Base-by-base conservation (phyloP, 2,797 vertebrate genomes). In the Nyctibius grandis region DNA sequence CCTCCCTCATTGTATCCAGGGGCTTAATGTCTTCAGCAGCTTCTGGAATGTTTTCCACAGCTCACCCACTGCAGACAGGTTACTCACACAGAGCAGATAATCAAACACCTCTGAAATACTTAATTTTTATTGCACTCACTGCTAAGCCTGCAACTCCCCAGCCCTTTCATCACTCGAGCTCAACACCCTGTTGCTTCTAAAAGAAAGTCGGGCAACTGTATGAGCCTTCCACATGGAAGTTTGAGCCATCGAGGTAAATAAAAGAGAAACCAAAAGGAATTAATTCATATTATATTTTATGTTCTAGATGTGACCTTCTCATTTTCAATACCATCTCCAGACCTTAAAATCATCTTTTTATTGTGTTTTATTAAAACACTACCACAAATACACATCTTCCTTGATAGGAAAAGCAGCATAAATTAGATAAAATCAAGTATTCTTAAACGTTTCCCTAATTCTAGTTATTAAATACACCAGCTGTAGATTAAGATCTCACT, bases 381-480 rank as follows among this genome's bases (percentile, higher is more conserved):
- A 61, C 51, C 57, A 72, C 53, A 68, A 88, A 91, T 25, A 40
- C 63, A 34, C 31, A 64, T 81, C 38, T 80, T 89, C 22, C 60
- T 77, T 94, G 85, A 85, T 10, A 91, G 73, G 54, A 85, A 75
- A 82, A 70, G 38, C 91, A 91, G 51, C 5, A 50, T 33, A 78
- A 90, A 81, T 15, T 6, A 9, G 28, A 89, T 87, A 92, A 94
- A 92, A 92, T 77, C 29, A 79, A 91, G 21, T 54, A 91, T 56
- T 87, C 56, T 80, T 92, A 93, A 89, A 25, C 33, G 78, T 81
- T 92, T 93, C 40, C 81, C 26, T 89, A 91, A 95, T 15, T 67
- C 72, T 81, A 75, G 51, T 50, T 86, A 80, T 63, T 79, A 84
- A 93, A 89, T 36, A 83, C 50, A 83, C 10, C 22, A 88, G 40